Evolutionary conservation across 2,888 invertebrate species (phyloP).

Genomic region (Nymphalis c-album): DNA sequence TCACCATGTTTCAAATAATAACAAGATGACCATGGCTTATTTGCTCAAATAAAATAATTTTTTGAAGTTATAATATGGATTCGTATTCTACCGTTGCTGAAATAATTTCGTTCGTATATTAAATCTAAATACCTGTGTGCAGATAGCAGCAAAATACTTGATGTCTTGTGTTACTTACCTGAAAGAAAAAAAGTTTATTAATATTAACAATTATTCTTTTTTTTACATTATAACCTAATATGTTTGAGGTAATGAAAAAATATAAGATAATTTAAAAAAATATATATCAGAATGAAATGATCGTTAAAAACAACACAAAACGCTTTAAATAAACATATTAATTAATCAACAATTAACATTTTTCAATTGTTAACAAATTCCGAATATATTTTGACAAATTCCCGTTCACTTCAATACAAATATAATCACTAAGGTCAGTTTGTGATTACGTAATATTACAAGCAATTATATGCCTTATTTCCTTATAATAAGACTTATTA

Average conservation of each 20-base stretch:
- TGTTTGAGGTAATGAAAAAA: neutral
- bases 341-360: conserved; percentile 14
- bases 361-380: conserved; percentile 24
- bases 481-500: conserved; percentile 15
- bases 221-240: neutral
- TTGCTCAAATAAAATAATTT: too few relatives aligned
- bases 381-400: conserved; percentile 28
- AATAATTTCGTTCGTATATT: too few relatives aligned
- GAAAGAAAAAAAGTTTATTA: conserved; percentile 1
- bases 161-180: neutral
- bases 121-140: too few relatives aligned
- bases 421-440: conserved; percentile 24
- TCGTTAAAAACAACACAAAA: neutral
- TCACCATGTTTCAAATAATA: too few relatives aligned
- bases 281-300: too few relatives aligned
- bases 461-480: conserved; percentile 15
- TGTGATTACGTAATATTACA: conserved; percentile 11
- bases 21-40: too few relatives aligned
- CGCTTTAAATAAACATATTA: conserved; percentile 6
- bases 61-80: too few relatives aligned
- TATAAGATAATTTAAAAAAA: neutral
- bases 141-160: too few relatives aligned
- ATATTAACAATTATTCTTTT: neutral
- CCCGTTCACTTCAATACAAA: conserved; percentile 20
- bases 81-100: too few relatives aligned